Base-by-base conservation (phyloP, 2,888 invertebrate genomes). In the Teleogryllus oceanicus region DNA sequence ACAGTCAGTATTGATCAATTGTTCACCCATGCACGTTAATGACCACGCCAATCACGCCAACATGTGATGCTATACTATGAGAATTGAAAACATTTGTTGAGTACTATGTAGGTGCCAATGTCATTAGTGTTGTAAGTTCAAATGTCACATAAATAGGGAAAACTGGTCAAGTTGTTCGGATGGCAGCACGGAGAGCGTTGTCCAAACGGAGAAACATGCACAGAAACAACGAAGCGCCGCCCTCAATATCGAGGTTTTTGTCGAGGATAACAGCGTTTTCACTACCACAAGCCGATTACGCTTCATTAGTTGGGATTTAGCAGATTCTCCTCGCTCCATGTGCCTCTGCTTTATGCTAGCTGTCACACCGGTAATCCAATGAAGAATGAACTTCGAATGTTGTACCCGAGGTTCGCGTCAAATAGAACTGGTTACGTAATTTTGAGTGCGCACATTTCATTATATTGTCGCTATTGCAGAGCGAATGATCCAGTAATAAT, bases 211-310 rank as follows among this genome's bases (percentile, higher is more conserved):
- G 37, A 37, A 37, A 37, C 62, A 62, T 11, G 62, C 62, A 16
- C 11, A 4, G 13, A 18, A 18, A 13, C 62, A 62, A 18, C 62
- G 62, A 13, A n/a, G n/a, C n/a, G 1, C 16, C 11, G n/a, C 62
- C 62, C 62, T 62, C 37, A 37, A 37, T 37, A 62, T n/a, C 62
- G 62, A 3, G 62, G 62, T 62, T 62, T 62, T 62, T n/a, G n/a
- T n/a, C 62, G 16, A 13, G 62, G 62, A 62, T 62, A 62, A 62
- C 62, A 62, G 62, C 5, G 62, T 62, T 62, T 62, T 16, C 62
- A n/a, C 16, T 62, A n/a, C 62, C 62, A 62, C 62, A 62, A 62
- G 62, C 62, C 62, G 62, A 62, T 62, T 62, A n/a, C 62, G n/a
- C 62, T n/a, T 62, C 62, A 62, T 62, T 62, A 62, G 16, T n/a